Conservation (phyloP, 2,797 vertebrate species). For the Aselliscus stoliczkanus region DNA sequence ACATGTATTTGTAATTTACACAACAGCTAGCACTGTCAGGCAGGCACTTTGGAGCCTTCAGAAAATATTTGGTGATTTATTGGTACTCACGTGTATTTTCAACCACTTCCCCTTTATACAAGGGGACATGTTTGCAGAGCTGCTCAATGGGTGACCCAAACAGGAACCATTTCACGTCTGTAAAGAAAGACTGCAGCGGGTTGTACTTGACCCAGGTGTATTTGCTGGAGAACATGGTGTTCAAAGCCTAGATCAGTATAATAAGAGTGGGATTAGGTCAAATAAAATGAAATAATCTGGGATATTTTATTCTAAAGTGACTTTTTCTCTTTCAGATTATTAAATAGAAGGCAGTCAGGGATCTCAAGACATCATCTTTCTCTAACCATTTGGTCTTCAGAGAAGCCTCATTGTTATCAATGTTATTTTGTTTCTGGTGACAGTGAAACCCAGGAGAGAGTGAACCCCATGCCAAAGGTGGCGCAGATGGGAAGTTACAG, state of each 20-base stretch:
- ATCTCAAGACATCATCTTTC: not conserved
- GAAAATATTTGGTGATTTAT: not conserved
- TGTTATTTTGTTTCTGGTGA: not conserved
- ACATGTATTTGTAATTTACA: not conserved
- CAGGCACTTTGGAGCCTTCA: not conserved
- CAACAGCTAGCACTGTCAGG: not conserved
- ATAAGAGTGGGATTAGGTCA: not conserved
- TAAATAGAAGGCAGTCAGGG: not conserved
- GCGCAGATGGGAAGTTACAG: not conserved
- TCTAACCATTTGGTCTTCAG: not conserved
- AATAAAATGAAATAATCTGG: not conserved
- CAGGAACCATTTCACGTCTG: constrained; percentile 58
- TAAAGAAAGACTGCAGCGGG: constrained; percentile 55
- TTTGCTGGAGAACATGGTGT: constrained; percentile 49
- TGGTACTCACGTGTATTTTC: constrained; percentile 69
- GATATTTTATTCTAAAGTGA: not conserved
- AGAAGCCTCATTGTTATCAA: not conserved
- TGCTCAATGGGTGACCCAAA: constrained; percentile 74
- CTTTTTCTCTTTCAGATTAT: not conserved
- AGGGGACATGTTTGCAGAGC: constrained; percentile 76
- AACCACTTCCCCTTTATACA: constrained; percentile 69
- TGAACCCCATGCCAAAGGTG: not conserved
- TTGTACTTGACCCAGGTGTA: constrained; percentile 76
- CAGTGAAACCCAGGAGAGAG: not conserved
- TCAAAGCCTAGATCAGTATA: constrained; percentile 66